Conservation (phyloP, 2,888 invertebrate genomes). For the Embidobia sp. region DNA sequence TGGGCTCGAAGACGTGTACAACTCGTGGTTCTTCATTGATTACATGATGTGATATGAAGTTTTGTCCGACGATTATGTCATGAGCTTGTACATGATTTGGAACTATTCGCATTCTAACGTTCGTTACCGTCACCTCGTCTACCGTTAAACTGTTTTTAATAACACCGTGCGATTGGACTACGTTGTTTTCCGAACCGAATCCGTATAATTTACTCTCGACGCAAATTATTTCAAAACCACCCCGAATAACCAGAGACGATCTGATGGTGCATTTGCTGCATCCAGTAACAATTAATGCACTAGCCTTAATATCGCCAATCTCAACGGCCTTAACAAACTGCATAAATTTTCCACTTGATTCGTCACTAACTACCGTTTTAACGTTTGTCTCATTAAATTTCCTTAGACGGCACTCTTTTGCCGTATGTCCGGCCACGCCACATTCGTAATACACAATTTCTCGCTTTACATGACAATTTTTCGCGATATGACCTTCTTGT, state of each 20-base stretch:
- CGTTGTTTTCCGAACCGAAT: conserved; percentile 4
- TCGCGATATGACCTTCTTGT: not conserved
- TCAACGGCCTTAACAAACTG: conserved; percentile 13
- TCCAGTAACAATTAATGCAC: conserved; percentile 19
- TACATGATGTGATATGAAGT: conserved; percentile 8
- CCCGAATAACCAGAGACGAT: not conserved
- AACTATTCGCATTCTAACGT: conserved; percentile 40
- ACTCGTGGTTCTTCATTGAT: not conserved
- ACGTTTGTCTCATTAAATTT: not conserved
- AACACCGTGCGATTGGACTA: conserved; percentile 44
- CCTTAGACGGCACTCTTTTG: conserved; percentile 6
- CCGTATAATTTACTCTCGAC: conserved; percentile 8
- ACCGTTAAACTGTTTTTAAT: conserved; percentile 41
- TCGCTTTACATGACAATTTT: conserved; percentile 17
- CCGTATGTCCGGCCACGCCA: conserved; percentile 1
- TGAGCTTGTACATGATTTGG: conserved; percentile 1
- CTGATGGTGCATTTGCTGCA: conserved; percentile 14
- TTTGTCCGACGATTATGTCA: conserved; percentile 1
- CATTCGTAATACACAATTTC: conserved; percentile 29
- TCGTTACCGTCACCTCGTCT: conserved; percentile 49
- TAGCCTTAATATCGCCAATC: not conserved
- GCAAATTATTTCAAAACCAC: not conserved
- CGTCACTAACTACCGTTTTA: not conserved
- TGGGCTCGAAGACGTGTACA: conserved; percentile 2
- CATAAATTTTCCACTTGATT: not conserved